phyloP scores from a whole-genome alignment of 2,113 vertebrate genomes.

The Thomomys bottae region DNA sequence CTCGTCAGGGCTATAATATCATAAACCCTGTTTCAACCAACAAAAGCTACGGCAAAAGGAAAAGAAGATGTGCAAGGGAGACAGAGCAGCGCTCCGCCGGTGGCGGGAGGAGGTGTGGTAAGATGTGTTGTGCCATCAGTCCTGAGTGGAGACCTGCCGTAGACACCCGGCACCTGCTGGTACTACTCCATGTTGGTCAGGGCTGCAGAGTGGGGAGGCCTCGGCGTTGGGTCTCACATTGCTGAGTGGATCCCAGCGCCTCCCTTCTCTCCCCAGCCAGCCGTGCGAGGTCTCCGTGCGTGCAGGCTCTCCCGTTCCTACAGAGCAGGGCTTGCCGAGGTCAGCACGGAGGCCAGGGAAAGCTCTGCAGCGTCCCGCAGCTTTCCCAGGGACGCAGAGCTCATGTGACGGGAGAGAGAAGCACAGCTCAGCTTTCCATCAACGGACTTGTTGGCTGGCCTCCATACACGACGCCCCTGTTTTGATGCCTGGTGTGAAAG shows the following conservation, averaged over 20 bases:
- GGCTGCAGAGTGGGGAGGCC: neutral
- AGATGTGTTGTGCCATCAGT: accelerated
- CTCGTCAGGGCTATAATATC: neutral
- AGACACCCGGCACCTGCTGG: accelerated
- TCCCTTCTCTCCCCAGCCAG: neutral
- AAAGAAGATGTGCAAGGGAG: too few relatives aligned
- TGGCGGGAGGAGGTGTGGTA: neutral
- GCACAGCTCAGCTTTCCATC: neutral
- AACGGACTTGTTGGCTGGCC: neutral
- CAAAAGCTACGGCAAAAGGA: neutral
- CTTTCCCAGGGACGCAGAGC: too few relatives aligned
- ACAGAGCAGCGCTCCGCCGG: accelerated
- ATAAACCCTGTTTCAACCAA: neutral
- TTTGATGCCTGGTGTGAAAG: neutral
- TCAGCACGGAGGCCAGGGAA: neutral
- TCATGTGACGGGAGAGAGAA: too few relatives aligned
- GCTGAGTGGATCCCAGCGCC: neutral
- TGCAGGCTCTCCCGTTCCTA: accelerated
- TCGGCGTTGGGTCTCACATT: neutral
- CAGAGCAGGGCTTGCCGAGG: neutral
- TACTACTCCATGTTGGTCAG: accelerated
- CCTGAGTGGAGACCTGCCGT: neutral
- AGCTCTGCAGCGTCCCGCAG: too few relatives aligned
- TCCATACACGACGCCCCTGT: neutral
- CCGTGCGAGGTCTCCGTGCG: neutral